Percentiles rank a stretch among this genome's conserved stretches.
Evolutionary conservation across 2,113 vertebrate species (phyloP).

Genomic region (Setophaga petechia): DNA sequence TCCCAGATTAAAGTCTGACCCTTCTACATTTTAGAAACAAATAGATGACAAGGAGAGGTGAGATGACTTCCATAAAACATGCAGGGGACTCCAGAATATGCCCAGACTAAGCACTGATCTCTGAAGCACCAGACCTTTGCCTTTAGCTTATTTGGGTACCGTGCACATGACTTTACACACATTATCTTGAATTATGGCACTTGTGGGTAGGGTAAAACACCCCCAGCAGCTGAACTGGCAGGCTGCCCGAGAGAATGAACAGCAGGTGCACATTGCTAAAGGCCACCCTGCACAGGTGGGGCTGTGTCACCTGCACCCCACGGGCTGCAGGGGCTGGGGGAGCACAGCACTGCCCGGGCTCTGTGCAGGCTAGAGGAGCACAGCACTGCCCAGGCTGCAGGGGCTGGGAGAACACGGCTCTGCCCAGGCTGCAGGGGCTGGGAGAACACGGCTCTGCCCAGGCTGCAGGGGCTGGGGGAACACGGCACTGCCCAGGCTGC

Average conservation of each 20-base stretch:
- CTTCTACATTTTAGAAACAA: not conserved
- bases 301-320: not conserved
- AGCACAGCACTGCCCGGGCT: not conserved
- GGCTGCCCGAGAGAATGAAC: fast-evolving
- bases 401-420: too few species aligned
- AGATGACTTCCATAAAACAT: not conserved
- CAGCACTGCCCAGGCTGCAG: not conserved
- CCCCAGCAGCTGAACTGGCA: not conserved
- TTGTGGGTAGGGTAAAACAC: not conserved
- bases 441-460: not conserved
- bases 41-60: fast-evolving
- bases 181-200: not conserved
- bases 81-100: not conserved
- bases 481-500: fast-evolving
- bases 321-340: not conserved
- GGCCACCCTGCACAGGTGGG: not conserved
- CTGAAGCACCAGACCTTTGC: not conserved
- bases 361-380: too few species aligned
- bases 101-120: not conserved
- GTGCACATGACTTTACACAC: fast-evolving
- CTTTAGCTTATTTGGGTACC: not conserved
- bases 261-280: not conserved
- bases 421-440: too few species aligned
- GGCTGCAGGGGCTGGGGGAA: too few species aligned
- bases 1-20: not conserved